These are phyloP conservation scores for Anoplius nigerrimus DNA, from an alignment of 2,888 invertebrate species.

Conservation along the genomic window DNA sequence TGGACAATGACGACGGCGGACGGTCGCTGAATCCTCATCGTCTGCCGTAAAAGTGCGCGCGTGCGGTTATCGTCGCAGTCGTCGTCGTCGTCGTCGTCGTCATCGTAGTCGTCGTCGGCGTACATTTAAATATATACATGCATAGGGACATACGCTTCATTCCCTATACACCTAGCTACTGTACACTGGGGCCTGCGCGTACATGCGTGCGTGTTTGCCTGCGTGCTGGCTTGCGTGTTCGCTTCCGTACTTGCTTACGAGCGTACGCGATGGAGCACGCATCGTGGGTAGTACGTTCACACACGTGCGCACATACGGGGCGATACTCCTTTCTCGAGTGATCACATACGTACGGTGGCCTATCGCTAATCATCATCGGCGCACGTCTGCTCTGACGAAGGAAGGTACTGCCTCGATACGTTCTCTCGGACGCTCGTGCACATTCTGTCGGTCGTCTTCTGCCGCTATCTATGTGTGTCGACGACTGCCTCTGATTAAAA, in stretches of 20 bases:
- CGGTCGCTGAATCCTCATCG: slow-evolving; percentile 2
- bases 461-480: background rate
- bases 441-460: slow-evolving; percentile 2
- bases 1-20: slow-evolving; percentile 2
- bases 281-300: too few species aligned
- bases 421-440: too few species aligned
- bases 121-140: background rate
- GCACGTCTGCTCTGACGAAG: background rate
- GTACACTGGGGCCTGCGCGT: too few species aligned
- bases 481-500: background rate
- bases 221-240: too few species aligned
- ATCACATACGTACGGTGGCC: background rate
- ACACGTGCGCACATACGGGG: too few species aligned
- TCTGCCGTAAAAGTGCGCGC: background rate
- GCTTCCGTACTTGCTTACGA: too few species aligned
- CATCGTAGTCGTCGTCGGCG: slow-evolving; percentile 1
- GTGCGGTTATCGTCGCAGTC: slow-evolving; percentile 1
- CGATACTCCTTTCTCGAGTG: background rate
- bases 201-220: too few species aligned
- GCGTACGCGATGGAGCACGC: too few species aligned
- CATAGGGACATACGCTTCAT: background rate
- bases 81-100: slow-evolving; percentile 3
- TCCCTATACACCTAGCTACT: too few species aligned
- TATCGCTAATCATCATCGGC: background rate
- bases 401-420: background rate